phyloP scores from a whole-genome alignment of 2,888 invertebrate genomes.

The Pyrrhia umbra region DNA sequence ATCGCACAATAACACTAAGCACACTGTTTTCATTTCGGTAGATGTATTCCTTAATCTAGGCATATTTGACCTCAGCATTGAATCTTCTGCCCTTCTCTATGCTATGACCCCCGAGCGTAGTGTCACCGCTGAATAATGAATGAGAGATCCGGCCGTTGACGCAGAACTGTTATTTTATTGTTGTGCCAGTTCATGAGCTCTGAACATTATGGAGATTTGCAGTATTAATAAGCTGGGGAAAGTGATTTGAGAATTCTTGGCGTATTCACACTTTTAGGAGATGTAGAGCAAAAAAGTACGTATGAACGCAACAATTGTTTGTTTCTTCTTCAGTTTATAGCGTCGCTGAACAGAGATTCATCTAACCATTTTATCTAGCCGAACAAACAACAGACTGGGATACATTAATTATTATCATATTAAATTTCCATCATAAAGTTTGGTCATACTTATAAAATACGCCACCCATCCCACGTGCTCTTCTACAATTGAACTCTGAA shows the following conservation, averaged over 20 bases:
- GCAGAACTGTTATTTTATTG: conserved; percentile 55
- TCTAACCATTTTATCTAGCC: no score
- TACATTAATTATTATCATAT: no score
- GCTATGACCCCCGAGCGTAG: neutral
- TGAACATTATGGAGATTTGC: conserved; percentile 33
- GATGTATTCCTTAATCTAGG: neutral
- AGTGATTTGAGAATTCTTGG: neutral
- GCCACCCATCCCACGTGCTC: conserved; percentile 26
- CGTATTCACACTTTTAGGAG: neutral
- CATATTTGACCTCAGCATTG: neutral
- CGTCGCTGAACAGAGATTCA: no score
- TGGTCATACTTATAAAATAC: neutral
- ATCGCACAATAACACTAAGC: no score
- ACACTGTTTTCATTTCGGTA: no score
- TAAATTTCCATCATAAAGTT: neutral
- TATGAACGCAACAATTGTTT: no score
- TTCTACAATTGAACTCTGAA: conserved; percentile 41
- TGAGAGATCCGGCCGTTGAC: conserved; percentile 39
- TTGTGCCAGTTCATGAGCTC: conserved; percentile 36
- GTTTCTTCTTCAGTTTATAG: no score
- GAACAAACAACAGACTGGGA: no score
- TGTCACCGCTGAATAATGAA: conserved; percentile 51
- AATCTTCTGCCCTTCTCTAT: conserved; percentile 12
- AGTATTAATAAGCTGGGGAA: conserved; percentile 12
- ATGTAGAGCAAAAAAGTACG: neutral